Percentiles rank a stretch among this genome's conserved stretches.
phyloP scores from a whole-genome alignment of 2,797 vertebrate genomes.

The Pitangus sulphuratus region DNA sequence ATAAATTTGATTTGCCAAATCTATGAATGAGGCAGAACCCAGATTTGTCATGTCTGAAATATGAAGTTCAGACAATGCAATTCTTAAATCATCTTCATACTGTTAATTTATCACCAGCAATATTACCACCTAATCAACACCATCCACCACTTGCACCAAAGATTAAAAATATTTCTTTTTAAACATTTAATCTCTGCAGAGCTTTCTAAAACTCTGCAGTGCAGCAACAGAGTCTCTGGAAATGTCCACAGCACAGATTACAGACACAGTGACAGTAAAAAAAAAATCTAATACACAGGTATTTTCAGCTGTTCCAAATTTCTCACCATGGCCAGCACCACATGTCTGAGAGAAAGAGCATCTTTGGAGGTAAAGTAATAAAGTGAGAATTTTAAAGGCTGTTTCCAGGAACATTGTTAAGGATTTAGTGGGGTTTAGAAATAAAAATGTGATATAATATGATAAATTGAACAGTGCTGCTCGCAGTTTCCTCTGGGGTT shows the following conservation, averaged over 20 bases:
- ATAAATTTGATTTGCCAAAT: background rate
- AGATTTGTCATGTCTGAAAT: constrained; percentile 5
- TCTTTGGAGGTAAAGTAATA: background rate
- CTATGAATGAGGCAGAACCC: background rate
- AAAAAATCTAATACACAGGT: background rate
- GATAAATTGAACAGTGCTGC: background rate
- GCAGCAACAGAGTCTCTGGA: constrained; percentile 1
- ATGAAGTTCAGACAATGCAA: background rate
- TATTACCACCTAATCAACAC: background rate
- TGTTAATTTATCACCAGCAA: background rate
- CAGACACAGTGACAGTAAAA: background rate
- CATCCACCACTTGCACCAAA: background rate
- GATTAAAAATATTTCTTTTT: background rate
- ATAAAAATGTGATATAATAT: background rate
- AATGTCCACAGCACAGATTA: background rate
- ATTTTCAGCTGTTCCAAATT: constrained; percentile 5
- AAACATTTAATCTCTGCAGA: background rate
- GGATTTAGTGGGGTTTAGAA: background rate
- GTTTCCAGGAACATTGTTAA: background rate
- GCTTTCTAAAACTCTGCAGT: background rate
- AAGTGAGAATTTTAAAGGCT: background rate
- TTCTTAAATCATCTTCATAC: background rate
- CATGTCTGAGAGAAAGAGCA: background rate
- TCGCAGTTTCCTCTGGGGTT: background rate
- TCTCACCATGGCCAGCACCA: background rate